phyloP scores from a whole-genome alignment of 2,797 vertebrate species.

The Tokudaia tokunoshimensis region DNA sequence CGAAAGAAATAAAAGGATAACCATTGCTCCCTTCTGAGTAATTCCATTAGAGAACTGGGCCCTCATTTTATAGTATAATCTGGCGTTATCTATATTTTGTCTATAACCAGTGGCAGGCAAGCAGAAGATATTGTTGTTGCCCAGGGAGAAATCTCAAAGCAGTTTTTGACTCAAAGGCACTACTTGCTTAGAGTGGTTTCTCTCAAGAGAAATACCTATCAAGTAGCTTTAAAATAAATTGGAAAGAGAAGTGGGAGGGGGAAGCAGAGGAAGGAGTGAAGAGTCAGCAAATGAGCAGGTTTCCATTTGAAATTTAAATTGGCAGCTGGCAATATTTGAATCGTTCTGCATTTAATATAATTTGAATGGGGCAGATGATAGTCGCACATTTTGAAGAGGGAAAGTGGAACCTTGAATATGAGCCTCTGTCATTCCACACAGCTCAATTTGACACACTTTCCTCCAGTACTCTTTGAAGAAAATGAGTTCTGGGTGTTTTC shows the following conservation, averaged over 20 bases:
- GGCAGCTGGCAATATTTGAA: conserved; percentile 76
- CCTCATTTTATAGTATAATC: not conserved
- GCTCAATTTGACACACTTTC: conserved; percentile 66
- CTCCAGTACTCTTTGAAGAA: conserved; percentile 53
- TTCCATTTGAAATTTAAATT: conserved; percentile 83
- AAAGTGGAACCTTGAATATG: conserved; percentile 67
- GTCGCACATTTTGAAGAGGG: conserved; percentile 60
- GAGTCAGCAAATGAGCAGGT: conserved; percentile 74
- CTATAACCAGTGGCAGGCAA: not conserved
- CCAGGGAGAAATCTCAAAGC: conserved; percentile 16
- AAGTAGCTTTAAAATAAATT: conserved; percentile 73
- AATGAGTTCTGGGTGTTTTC: conserved; percentile 48
- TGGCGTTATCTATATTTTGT: conserved; percentile 27
- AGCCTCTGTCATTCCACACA: conserved; percentile 66
- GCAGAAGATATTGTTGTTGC: conserved; percentile 8
- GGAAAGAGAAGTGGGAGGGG: not conserved
- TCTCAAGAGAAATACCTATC: conserved; percentile 70
- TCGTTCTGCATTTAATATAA: conserved; percentile 79
- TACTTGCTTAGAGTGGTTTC: conserved; percentile 4
- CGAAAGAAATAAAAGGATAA: not conserved
- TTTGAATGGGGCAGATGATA: conserved; percentile 74
- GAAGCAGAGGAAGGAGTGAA: conserved; percentile 47
- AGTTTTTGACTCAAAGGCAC: conserved; percentile 64
- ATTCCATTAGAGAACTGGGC: not conserved
- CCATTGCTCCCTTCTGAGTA: not conserved